Evolutionary conservation across 2,113 vertebrate genomes (phyloP).

Genomic region (Vicugna pacos): DNA sequence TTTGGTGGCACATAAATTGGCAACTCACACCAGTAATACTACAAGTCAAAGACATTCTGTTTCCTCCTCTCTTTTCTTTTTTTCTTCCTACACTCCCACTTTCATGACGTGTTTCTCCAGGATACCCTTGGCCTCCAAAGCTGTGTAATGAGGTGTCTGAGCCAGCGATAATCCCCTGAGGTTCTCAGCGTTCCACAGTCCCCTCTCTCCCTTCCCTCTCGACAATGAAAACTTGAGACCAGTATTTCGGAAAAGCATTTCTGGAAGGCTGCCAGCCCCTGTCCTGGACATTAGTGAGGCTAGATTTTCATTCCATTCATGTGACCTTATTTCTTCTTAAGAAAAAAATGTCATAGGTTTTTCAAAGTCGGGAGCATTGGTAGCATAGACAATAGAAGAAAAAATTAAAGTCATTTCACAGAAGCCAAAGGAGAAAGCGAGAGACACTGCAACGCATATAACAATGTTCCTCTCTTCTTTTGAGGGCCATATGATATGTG

Average conservation of each 20-base stretch:
- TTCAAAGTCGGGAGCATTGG: not conserved
- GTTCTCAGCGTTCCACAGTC: not conserved
- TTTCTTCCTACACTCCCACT: not conserved
- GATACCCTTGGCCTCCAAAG: not conserved
- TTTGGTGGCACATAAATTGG: not conserved
- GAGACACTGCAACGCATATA: not conserved
- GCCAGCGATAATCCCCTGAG: conserved; percentile 60
- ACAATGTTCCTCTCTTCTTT: not conserved
- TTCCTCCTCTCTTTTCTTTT: not conserved
- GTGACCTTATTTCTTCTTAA: not conserved
- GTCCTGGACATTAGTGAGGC: conserved; percentile 41
- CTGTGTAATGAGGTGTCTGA: conserved; percentile 68
- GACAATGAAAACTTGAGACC: conserved; percentile 66
- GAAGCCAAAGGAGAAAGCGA: not conserved
- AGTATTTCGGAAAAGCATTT: conserved; percentile 69
- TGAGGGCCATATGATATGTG: not conserved
- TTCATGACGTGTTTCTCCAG: not conserved
- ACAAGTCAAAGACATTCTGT: not conserved
- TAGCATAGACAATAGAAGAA: conserved; percentile 28
- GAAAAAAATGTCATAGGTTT: not conserved
- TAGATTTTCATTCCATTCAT: conserved; percentile 69
- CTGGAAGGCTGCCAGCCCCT: conserved; percentile 75
- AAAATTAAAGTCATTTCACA: conserved; percentile 31
- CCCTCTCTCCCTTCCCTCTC: not conserved
- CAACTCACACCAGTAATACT: not conserved